These are phyloP conservation scores for Setophaga petechia DNA, from an alignment of 2,113 vertebrate genomes.

Conservation along the genomic window DNA sequence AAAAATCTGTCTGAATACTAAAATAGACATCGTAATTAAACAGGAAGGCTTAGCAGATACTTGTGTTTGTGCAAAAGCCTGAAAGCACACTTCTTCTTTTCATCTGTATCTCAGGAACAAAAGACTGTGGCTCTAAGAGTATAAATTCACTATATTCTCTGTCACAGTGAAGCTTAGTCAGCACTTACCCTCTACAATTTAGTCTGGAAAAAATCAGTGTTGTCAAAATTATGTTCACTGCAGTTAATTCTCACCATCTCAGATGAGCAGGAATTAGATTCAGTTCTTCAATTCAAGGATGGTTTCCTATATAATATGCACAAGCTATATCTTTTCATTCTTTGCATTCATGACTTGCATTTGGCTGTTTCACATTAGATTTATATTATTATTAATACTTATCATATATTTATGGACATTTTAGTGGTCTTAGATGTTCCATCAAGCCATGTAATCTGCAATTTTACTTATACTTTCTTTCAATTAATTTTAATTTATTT, in stretches of 20 bases:
- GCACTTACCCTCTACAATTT: not conserved
- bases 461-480: not conserved
- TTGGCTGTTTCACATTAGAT: not conserved
- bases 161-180: not conserved
- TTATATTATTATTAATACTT: not conserved
- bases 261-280: not conserved
- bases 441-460: not conserved
- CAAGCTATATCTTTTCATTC: not conserved
- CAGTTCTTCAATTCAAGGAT: not conserved
- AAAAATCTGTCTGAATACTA: not conserved
- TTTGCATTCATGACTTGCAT: not conserved
- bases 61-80: not conserved
- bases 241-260: not conserved
- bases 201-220: not conserved
- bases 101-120: not conserved
- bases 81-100: not conserved
- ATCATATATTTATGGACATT: not conserved
- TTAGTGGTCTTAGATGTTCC: not conserved
- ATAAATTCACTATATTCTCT: not conserved
- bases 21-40: not conserved
- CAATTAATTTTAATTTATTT: not conserved
- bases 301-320: not conserved
- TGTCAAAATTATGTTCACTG: not conserved
- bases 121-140: not conserved
- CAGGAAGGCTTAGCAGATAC: not conserved